These are phyloP conservation scores for Actias luna DNA, from an alignment of 2,888 invertebrate species.

Conservation along the genomic window DNA sequence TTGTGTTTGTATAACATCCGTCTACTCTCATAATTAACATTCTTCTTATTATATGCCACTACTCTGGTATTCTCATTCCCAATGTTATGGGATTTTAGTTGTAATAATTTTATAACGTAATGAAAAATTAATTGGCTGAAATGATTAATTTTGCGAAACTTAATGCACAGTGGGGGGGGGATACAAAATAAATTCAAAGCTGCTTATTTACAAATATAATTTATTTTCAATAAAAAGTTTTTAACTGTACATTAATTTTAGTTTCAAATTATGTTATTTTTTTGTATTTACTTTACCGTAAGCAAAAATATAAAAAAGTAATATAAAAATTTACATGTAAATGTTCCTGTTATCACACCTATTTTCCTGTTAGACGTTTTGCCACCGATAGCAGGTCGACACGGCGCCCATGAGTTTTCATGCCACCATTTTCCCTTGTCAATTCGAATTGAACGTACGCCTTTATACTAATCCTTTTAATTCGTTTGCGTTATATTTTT, in stretches of 20 bases:
- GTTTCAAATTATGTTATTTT: not conserved
- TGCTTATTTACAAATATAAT: not conserved
- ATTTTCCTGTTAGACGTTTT: constrained; percentile 64
- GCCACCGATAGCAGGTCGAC: constrained; percentile 53
- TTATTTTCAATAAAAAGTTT: not conserved
- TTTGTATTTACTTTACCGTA: not conserved
- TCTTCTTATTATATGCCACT: too few relatives aligned
- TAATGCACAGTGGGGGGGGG: too few relatives aligned
- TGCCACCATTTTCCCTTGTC: constrained; percentile 69
- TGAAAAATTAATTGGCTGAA: too few relatives aligned
- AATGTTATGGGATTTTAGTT: too few relatives aligned
- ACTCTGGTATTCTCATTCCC: too few relatives aligned
- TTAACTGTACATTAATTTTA: not conserved
- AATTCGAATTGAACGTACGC: constrained; percentile 66
- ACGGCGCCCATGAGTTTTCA: constrained; percentile 46
- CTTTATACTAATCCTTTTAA: constrained; percentile 37
- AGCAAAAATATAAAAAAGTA: not conserved
- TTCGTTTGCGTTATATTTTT: constrained; percentile 33
- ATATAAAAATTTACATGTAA: constrained; percentile 35
- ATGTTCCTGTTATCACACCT: constrained; percentile 60
- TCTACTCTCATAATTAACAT: too few relatives aligned
- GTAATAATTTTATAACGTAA: not conserved
- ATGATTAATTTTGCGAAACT: too few relatives aligned
- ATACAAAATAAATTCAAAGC: too few relatives aligned
- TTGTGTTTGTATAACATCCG: too few relatives aligned